Conservation (phyloP, 2,888 invertebrate species). For the Drosophila bunnanda region DNA sequence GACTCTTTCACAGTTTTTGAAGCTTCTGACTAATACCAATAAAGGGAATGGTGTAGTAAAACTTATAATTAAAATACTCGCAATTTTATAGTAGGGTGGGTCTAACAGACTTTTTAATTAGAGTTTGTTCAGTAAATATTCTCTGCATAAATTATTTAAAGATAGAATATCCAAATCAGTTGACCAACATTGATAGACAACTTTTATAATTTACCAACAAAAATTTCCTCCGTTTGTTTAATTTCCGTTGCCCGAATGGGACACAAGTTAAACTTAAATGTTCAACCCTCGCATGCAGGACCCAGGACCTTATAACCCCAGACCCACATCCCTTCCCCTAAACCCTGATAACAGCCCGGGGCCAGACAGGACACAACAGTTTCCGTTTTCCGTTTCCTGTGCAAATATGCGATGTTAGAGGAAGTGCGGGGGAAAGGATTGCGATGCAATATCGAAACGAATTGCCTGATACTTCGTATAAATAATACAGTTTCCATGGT, state of each 20-base stretch:
- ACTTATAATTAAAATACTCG: no score
- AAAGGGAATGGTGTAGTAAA: no score
- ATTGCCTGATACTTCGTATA: not conserved
- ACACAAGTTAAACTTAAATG: constrained; percentile 24
- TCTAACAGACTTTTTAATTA: no score
- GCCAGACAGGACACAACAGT: not conserved
- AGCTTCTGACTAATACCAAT: no score
- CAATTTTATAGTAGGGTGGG: not conserved
- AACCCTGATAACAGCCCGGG: not conserved
- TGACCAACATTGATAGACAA: not conserved
- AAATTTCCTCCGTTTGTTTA: constrained; percentile 21
- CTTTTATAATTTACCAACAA: not conserved
- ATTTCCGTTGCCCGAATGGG: constrained; percentile 59
- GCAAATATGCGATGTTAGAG: not conserved
- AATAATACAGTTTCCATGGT: not conserved
- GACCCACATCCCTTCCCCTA: not conserved
- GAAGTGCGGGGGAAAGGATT: not conserved
- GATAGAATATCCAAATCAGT: not conserved
- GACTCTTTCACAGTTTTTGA: no score
- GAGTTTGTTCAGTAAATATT: no score
- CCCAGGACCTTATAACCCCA: constrained; percentile 4
- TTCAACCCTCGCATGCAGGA: not conserved
- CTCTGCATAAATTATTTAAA: no score
- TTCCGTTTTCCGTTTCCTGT: not conserved
- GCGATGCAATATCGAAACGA: not conserved